Base-by-base conservation (phyloP, 1,140 invertebrate genomes). In the Gerris buenoi region DNA sequence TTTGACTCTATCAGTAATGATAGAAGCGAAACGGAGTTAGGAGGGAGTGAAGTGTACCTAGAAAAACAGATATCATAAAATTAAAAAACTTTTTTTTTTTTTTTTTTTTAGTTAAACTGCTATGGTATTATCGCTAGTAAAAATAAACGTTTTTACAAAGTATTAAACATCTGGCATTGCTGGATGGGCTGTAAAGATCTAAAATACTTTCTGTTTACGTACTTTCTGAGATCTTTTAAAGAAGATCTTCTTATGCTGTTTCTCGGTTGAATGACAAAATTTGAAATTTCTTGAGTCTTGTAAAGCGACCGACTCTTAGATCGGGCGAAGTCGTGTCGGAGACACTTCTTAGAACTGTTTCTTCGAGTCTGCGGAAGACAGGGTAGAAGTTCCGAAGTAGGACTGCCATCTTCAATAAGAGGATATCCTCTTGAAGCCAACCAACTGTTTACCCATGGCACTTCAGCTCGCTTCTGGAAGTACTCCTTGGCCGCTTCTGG, bases 1-100 rank as follows among this genome's bases (percentile, higher is more conserved):
- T 80, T 80, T 25, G 79, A 80, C 64, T 81, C 79, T 62, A 81
- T 81, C 27, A 80, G 74, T 5, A 80, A 73, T 3, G 77, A 79
- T n/a, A 81, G 73, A 71, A 80, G 78, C 68, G 77, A 76, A 58
- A 79, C 76, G 5, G 79, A 80, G 27, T 73, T 79, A 2, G 79
- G 78, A 1, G 79, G 79, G 27, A 81, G 72, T 2, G 79, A 81
- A n/a, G 76, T 76, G 71, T 79, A 80, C 67, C 77, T 78, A 63
- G 62, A 71, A 69, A n/a, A n/a, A 60, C 58, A 60, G 18, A 18
- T 10, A 10, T 46, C 18, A 46, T 46, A 46, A 46, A 46, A 46
- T n/a, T n/a, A n/a, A n/a, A n/a, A n/a, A n/a, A n/a, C n/a, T n/a
- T n/a, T n/a, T n/a, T n/a, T n/a, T n/a, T n/a, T n/a, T n/a, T n/a